Evolutionary conservation across 2,113 vertebrate genomes (phyloP).

Genomic region (Machaerirhynchus nigripectus): DNA sequence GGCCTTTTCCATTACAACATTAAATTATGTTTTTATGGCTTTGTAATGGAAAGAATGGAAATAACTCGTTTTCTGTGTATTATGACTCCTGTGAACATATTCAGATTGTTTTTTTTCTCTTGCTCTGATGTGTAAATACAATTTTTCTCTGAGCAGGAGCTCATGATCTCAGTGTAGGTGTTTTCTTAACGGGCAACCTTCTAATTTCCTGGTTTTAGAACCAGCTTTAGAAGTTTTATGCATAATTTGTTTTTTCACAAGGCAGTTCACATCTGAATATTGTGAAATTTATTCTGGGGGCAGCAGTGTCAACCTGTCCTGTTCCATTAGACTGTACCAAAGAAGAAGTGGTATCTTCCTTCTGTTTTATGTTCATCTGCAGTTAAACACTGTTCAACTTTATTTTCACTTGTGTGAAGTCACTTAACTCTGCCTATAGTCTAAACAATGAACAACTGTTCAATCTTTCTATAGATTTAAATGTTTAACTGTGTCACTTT

Average conservation of each 20-base stretch:
- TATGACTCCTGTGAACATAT: not conserved
- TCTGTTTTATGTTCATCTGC: not conserved
- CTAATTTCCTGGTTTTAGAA: not conserved
- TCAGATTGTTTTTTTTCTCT: not conserved
- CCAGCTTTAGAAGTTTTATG: not conserved
- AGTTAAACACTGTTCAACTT: not conserved
- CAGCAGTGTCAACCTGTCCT: not conserved
- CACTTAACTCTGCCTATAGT: not conserved
- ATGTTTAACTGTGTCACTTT: not conserved
- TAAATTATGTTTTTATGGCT: not conserved
- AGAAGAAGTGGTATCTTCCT: not conserved
- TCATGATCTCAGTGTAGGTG: not conserved
- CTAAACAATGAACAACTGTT: not conserved
- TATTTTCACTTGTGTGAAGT: not conserved
- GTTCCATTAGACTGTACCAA: not conserved
- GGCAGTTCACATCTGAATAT: not conserved
- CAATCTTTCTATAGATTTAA: not conserved
- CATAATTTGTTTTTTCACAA: not conserved
- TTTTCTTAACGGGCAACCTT: not conserved
- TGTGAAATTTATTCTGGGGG: not conserved
- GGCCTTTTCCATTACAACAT: not conserved
- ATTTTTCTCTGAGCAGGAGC: not conserved
- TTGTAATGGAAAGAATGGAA: not conserved
- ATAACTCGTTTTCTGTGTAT: not conserved
- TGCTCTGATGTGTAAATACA: not conserved